phyloP scores from a whole-genome alignment of 2,113 vertebrate genomes.

The Pterocles gutturalis region DNA sequence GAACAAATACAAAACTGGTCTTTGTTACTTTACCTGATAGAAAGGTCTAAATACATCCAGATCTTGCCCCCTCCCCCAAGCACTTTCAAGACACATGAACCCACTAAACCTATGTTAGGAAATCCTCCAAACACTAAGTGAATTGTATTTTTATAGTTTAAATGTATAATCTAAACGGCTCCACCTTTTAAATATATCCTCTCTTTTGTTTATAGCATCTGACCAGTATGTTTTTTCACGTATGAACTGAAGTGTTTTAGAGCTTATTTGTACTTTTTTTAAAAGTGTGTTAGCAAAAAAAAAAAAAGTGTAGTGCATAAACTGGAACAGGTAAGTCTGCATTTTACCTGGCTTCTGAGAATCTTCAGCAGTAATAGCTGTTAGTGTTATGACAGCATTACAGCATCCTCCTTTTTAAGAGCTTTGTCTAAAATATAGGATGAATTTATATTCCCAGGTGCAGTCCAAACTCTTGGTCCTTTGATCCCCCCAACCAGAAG shows the following conservation, averaged over 20 bases:
- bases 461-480: background rate
- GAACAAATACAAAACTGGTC: background rate
- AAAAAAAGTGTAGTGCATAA: rapidly evolving
- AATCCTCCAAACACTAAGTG: background rate
- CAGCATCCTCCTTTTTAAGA: background rate
- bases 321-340: background rate
- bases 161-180: background rate
- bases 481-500: background rate
- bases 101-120: rapidly evolving
- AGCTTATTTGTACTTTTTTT: background rate
- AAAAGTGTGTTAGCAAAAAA: background rate
- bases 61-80: background rate
- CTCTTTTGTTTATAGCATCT: background rate
- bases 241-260: background rate
- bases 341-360: background rate
- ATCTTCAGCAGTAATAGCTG: background rate
- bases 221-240: background rate
- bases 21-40: background rate
- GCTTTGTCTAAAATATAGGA: background rate
- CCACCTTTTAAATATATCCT: background rate
- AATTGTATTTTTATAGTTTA: background rate
- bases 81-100: rapidly evolving
- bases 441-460: background rate
- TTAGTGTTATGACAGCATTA: background rate
- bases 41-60: background rate